Base-by-base conservation (phyloP, 2,797 vertebrate genomes). In the Coluber constrictor region DNA sequence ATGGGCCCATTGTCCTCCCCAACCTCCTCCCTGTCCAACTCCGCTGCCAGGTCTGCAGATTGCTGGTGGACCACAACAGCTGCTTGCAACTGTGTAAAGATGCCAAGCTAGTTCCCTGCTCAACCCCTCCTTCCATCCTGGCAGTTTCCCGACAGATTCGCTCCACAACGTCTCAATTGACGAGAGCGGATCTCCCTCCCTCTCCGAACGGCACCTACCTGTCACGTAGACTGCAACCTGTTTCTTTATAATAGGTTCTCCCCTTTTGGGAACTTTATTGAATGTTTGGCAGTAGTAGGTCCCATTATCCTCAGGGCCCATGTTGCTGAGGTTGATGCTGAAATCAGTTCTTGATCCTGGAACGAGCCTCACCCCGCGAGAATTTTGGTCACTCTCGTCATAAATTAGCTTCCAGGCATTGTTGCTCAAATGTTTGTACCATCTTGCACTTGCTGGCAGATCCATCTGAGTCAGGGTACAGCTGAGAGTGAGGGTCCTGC, bases 261-360 rank as follows among this genome's bases (percentile, higher is more conserved):
- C 11, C 1, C 4, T 56, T 1, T n/a, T 16, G 86, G 0, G 0
- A 9, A 32, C 70, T 5, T 5, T 0, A 6, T 57, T 83, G 92
- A 93, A 94, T 74, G 93, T 95, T 0, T 92, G 93, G 79, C 94
- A 94, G 91, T 91, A 94, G 88, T 95, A 95, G 90, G 5, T 95
- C 29, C 95, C 96, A 1, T 91, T 29, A 25, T 92, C 18, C 37
- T 91, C 59, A 0, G 37, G 1, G 3, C 91, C 94, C 60, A 94
- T 0, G 1, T 29, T 70, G 18, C 16, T 59, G 55, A 96, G 92
- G 20, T 0, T 32, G 93, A 96, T 94, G 93, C 89, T 95, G 94
- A 94, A 95, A 60, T 97, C 95, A 0, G 23, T 90, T 23, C 0
- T 1, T 8, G 95, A 95, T 56, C 11, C 29, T 25, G 0, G 7